These are phyloP conservation scores for Palaemon carinicauda DNA, from an alignment of 1,140 invertebrate genomes.

Conservation along the genomic window DNA sequence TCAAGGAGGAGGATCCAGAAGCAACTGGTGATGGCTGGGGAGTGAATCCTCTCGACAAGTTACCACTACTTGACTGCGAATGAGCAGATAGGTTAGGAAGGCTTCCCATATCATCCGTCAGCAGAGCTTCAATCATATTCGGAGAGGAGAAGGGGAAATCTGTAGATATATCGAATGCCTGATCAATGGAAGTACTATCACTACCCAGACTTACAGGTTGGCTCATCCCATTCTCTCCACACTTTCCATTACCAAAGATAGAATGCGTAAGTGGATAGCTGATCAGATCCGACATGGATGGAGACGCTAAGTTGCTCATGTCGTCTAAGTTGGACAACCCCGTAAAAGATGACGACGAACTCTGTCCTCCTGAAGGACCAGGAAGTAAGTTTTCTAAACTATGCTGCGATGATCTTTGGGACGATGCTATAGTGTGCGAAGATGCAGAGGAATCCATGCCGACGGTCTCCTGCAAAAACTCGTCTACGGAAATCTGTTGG, in stretches of 20 bases:
- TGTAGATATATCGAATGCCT: slow-evolving; percentile 35
- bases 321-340: slow-evolving; percentile 19
- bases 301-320: slow-evolving; percentile 35
- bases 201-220: neutral
- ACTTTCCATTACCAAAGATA: slow-evolving; percentile 23
- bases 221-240: neutral
- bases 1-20: neutral
- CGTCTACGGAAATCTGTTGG: slow-evolving; percentile 37
- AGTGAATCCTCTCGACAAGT: neutral
- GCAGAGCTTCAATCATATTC: slow-evolving; percentile 45
- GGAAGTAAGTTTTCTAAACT: slow-evolving; percentile 7
- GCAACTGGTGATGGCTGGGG: neutral
- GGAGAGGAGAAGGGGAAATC: slow-evolving; percentile 47
- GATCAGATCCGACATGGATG: slow-evolving; percentile 38
- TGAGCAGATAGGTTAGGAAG: slow-evolving; percentile 1
- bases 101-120: slow-evolving; percentile 37
- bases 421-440: neutral
- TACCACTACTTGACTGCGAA: neutral
- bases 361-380: neutral
- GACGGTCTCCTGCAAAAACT: slow-evolving; percentile 34
- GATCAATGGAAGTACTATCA: slow-evolving; percentile 19
- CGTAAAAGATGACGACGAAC: slow-evolving; percentile 19
- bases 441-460: neutral
- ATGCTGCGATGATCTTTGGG: neutral
- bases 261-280: slow-evolving; percentile 18